Evolutionary conservation across 2,113 vertebrate species (phyloP).

Genomic region (Saccopteryx leptura): DNA sequence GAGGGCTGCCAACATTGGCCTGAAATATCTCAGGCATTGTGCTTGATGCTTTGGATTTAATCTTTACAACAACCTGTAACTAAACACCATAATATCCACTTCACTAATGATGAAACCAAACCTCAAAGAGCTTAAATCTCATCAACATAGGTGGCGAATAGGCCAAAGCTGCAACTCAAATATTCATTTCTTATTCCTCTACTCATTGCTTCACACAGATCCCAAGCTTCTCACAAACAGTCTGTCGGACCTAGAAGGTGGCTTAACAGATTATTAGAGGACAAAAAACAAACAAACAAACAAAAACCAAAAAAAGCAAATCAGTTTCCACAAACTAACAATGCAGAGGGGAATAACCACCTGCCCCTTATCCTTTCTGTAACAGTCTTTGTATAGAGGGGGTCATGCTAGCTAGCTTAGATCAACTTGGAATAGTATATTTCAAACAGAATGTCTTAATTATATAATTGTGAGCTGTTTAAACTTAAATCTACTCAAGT

Average conservation of each 20-base stretch:
- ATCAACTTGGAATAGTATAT: slow-evolving; percentile 4
- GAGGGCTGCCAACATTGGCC: background rate
- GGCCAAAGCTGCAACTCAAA: background rate
- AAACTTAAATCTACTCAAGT: slow-evolving; percentile 57
- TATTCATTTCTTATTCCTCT: background rate
- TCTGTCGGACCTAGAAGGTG: background rate
- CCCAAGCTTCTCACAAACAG: background rate
- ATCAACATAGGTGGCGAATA: background rate
- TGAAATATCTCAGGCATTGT: background rate
- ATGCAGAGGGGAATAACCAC: background rate
- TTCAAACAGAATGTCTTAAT: background rate
- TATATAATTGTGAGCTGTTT: slow-evolving; percentile 31
- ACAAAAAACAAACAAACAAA: background rate
- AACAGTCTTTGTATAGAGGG: background rate
- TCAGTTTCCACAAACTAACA: slow-evolving; percentile 2
- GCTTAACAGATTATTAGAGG: background rate
- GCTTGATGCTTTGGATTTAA: background rate
- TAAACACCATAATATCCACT: background rate
- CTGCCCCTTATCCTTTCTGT: background rate
- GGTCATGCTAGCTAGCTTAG: background rate
- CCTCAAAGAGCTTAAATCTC: background rate
- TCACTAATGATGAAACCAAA: slow-evolving; percentile 48
- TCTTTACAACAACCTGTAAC: background rate
- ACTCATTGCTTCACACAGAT: background rate
- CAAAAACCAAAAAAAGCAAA: background rate